Conservation (phyloP, 1,140 invertebrate genomes). For the Bombyx mandarina region DNA sequence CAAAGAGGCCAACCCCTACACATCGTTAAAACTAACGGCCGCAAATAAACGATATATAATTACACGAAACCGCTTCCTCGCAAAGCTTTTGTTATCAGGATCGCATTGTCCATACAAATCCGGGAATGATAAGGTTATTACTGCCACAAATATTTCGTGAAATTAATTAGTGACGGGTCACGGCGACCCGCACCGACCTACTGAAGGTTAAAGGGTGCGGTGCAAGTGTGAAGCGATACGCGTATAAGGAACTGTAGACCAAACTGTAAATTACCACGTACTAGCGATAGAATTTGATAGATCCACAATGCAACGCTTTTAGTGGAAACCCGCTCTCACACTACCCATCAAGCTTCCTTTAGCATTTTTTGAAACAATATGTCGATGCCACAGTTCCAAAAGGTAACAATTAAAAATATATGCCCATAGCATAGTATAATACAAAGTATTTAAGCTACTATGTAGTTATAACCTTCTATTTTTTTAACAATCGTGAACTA, state of each 20-base stretch:
- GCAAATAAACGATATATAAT: constrained; percentile 2
- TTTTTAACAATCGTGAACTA: too few species aligned
- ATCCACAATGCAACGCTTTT: too few species aligned
- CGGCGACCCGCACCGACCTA: constrained; percentile 24
- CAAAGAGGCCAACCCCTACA: neutral
- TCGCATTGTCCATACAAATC: constrained; percentile 32
- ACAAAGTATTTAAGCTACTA: too few species aligned
- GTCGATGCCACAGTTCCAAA: too few species aligned
- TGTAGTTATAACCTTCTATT: too few species aligned
- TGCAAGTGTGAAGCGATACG: constrained; percentile 8
- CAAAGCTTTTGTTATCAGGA: constrained; percentile 20
- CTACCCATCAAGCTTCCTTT: too few species aligned
- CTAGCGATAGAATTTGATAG: too few species aligned
- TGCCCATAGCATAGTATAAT: too few species aligned
- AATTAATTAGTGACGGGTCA: constrained; percentile 55
- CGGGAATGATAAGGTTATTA: constrained; percentile 62
- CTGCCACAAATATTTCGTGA: constrained; percentile 42
- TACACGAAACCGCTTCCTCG: neutral
- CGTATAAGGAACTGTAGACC: neutral
- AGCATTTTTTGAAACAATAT: too few species aligned
- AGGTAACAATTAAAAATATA: too few species aligned
- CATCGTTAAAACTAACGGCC: constrained; percentile 3
- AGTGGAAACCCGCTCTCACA: too few species aligned
- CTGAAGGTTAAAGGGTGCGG: constrained; percentile 25
- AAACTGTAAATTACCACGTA: too few species aligned